phyloP scores from a whole-genome alignment of 2,113 vertebrate genomes.

The Nipponia nippon region DNA sequence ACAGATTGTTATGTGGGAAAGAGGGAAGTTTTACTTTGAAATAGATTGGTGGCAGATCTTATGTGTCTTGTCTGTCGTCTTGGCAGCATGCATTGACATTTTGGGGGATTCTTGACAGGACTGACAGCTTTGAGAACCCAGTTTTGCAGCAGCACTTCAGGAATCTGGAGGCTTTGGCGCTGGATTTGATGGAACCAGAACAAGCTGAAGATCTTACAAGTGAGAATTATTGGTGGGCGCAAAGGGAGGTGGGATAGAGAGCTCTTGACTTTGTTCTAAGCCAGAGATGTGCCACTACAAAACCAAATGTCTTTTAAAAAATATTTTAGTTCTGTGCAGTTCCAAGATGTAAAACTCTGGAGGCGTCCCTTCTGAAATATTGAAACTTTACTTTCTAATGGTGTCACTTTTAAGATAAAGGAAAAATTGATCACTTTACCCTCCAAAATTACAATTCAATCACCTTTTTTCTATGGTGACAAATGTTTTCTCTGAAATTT shows the following conservation, averaged over 20 bases:
- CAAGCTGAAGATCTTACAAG: conserved; percentile 86
- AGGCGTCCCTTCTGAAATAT: background rate
- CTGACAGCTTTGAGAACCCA: conserved; percentile 93
- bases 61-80: background rate
- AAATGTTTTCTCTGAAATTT: background rate
- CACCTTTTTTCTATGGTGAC: background rate
- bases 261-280: background rate
- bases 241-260: background rate
- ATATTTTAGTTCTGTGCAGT: background rate
- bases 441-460: background rate
- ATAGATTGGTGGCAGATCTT: background rate
- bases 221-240: conserved; percentile 63
- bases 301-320: background rate
- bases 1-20: background rate
- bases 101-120: conserved; percentile 72
- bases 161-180: conserved; percentile 93
- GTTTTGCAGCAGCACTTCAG: conserved; percentile 91
- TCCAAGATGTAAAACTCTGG: background rate
- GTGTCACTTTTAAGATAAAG: background rate
- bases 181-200: conserved; percentile 87
- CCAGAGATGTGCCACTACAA: background rate
- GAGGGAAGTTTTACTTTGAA: background rate
- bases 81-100: background rate
- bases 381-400: background rate
- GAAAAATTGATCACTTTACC: background rate